These are phyloP conservation scores for Oryzias woworae DNA, from an alignment of 2,113 vertebrate genomes.

Conservation along the genomic window DNA sequence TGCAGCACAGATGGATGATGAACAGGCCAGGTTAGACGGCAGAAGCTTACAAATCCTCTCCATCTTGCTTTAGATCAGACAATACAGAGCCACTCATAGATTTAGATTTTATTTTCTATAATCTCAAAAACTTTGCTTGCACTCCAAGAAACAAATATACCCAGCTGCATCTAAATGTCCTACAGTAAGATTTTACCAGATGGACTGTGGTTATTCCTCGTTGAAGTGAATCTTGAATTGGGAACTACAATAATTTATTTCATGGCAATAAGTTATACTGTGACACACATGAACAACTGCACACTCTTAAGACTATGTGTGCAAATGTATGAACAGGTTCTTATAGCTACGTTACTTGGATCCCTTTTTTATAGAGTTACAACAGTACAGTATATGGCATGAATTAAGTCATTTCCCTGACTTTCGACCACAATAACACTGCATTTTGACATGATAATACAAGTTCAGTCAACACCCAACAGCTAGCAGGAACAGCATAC, in stretches of 20 bases:
- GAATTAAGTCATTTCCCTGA: constrained; percentile 59
- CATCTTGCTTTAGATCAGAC: not conserved
- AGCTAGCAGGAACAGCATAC: constrained; percentile 70
- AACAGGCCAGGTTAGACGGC: constrained; percentile 5
- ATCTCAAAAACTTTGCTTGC: constrained; percentile 82
- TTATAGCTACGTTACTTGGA: constrained; percentile 34
- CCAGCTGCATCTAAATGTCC: constrained; percentile 54
- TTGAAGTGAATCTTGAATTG: constrained; percentile 31
- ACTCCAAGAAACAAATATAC: constrained; percentile 73
- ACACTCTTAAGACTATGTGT: constrained; percentile 18
- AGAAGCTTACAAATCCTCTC: not conserved
- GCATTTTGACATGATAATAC: constrained; percentile 68
- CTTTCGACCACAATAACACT: constrained; percentile 69
- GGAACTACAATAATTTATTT: constrained; percentile 51
- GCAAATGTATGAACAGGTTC: constrained; percentile 30
- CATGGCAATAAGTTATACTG: constrained; percentile 53
- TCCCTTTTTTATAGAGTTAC: constrained; percentile 44
- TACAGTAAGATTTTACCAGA: constrained; percentile 41
- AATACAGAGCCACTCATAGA: constrained; percentile 72
- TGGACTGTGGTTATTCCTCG: constrained; percentile 18
- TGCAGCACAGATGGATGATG: not conserved
- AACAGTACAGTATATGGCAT: constrained; percentile 52
- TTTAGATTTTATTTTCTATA: constrained; percentile 87
- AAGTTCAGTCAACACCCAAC: constrained; percentile 63
- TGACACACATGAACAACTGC: constrained; percentile 48